Conservation (phyloP, 2,113 vertebrate species). For the Pelodiscus sinensis region DNA sequence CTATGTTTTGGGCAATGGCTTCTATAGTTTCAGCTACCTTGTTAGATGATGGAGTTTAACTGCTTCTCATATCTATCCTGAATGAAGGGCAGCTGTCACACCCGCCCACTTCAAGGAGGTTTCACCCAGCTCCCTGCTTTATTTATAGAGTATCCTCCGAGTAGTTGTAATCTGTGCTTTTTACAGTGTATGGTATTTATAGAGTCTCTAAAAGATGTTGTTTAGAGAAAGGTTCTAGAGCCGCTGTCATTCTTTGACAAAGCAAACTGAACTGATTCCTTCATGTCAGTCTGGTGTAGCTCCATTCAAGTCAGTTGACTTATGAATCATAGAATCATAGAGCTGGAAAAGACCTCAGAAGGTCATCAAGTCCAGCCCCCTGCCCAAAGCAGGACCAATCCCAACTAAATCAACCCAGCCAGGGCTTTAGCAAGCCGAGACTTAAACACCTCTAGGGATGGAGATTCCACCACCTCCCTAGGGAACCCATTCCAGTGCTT, state of each 20-base stretch:
- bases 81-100: neutral
- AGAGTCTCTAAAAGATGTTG: constrained; percentile 4
- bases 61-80: neutral
- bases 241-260: neutral
- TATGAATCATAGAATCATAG: neutral
- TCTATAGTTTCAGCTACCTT: neutral
- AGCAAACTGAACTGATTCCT: neutral
- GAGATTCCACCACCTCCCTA: too few species aligned
- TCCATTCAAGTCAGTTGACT: neutral
- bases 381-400: too few species aligned
- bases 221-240: neutral
- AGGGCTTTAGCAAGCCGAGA: too few species aligned
- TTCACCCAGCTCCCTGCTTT: neutral
- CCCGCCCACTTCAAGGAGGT: constrained; percentile 12
- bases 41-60: neutral
- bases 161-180: neutral
- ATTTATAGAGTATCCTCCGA: constrained; percentile 46
- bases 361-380: too few species aligned
- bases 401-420: too few species aligned
- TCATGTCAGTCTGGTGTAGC: neutral
- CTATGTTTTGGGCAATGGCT: neutral
- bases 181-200: constrained; percentile 23
- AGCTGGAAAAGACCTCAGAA: too few species aligned
- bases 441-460: too few species aligned
- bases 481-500: too few species aligned